These are phyloP conservation scores for Dinoponera quadriceps DNA, from an alignment of 1,140 invertebrate genomes.

Conservation along the genomic window DNA sequence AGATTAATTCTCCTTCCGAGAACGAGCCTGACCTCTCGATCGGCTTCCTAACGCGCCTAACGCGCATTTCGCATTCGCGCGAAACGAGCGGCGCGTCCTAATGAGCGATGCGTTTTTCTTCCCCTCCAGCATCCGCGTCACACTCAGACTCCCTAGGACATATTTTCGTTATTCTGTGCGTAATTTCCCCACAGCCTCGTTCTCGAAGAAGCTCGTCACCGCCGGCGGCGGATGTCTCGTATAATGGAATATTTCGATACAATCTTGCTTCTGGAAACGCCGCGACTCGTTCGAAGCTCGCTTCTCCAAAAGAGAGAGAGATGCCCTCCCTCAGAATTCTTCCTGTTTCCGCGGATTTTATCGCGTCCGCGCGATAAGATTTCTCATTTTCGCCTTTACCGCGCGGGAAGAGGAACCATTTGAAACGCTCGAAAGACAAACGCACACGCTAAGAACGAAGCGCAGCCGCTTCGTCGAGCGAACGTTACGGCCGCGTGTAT, in stretches of 20 bases:
- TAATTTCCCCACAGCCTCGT: background rate
- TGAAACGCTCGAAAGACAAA: too few species aligned
- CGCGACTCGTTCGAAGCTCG: too few species aligned
- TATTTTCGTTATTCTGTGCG: background rate
- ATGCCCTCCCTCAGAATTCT: too few species aligned
- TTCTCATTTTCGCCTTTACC: too few species aligned
- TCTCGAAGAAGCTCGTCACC: background rate
- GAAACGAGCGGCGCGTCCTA: too few species aligned
- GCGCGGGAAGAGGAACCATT: too few species aligned
- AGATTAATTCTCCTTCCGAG: conserved; percentile 48
- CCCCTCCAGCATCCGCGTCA: background rate
- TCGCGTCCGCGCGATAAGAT: too few species aligned
- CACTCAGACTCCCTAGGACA: background rate
- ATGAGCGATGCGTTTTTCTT: background rate
- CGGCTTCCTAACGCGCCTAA: background rate
- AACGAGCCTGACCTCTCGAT: conserved; percentile 13
- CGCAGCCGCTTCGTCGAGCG: too few species aligned
- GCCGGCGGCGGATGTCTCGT: background rate
- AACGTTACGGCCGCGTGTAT: background rate
- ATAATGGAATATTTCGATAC: background rate
- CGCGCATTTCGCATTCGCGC: background rate
- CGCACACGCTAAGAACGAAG: too few species aligned
- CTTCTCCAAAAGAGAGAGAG: too few species aligned
- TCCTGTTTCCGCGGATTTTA: too few species aligned
- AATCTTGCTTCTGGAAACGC: too few species aligned